Conservation (phyloP, 2,113 vertebrate genomes). For the Anguilla rostrata region DNA sequence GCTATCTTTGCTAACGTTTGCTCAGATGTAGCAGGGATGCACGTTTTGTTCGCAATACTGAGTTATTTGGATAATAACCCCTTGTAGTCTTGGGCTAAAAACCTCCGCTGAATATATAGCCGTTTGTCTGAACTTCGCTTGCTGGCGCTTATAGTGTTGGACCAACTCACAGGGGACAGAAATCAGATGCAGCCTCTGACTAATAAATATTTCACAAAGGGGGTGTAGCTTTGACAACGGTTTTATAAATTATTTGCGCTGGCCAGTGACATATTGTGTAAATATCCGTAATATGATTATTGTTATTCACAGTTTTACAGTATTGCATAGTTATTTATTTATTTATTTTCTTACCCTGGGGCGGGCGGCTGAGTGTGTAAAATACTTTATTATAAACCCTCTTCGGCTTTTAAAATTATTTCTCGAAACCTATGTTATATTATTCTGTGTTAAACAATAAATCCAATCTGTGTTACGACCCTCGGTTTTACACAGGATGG, state of each 20-base stretch:
- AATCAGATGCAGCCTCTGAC: constrained; percentile 6
- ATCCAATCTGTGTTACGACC: too few species aligned
- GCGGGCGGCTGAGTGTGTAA: neutral
- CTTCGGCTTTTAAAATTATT: too few species aligned
- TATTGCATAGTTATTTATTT: neutral
- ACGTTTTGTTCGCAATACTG: neutral
- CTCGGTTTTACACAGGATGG: neutral
- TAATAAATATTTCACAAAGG: neutral
- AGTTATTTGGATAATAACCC: neutral
- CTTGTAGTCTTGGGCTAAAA: neutral
- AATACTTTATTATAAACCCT: neutral
- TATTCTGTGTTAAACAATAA: too few species aligned
- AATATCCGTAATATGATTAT: neutral
- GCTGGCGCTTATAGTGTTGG: neutral
- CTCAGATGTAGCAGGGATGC: neutral
- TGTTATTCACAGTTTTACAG: neutral
- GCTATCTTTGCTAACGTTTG: neutral
- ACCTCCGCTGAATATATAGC: neutral
- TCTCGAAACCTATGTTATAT: too few species aligned
- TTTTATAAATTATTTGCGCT: neutral
- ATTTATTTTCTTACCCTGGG: neutral
- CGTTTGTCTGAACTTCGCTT: constrained; percentile 14
- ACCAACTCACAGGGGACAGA: constrained; percentile 18
- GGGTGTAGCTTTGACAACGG: neutral
- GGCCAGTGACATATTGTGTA: neutral